These are phyloP conservation scores for Irena cyanogastra DNA, from an alignment of 2,113 vertebrate genomes.

Conservation along the genomic window DNA sequence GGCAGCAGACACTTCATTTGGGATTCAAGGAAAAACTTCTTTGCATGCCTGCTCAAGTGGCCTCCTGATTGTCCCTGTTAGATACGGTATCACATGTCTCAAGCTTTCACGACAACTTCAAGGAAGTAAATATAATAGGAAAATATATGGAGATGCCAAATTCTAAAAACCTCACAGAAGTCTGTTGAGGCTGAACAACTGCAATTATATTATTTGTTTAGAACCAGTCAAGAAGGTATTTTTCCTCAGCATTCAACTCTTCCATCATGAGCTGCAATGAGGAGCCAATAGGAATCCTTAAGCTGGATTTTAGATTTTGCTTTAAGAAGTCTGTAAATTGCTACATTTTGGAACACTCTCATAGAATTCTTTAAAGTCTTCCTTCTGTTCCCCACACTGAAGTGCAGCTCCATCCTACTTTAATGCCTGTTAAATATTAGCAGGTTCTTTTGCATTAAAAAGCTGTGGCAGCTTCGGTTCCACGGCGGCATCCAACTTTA, in stretches of 20 bases:
- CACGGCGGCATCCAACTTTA: conserved; percentile 75
- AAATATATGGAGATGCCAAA: conserved; percentile 17
- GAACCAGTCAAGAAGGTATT: not conserved
- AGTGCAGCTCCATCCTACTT: conserved; percentile 3
- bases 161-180: conserved; percentile 9
- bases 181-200: not conserved
- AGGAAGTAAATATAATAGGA: conserved; percentile 1
- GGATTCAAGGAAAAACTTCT: not conserved
- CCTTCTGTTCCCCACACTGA: not conserved
- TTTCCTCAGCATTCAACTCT: not conserved
- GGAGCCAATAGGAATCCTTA: not conserved
- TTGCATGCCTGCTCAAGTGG: not conserved
- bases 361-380: not conserved
- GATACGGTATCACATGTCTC: not conserved
- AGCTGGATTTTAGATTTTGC: not conserved
- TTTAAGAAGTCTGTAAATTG: not conserved
- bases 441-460: conserved; percentile 63
- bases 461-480: conserved; percentile 83
- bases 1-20: not conserved
- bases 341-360: not conserved
- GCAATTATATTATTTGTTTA: not conserved
- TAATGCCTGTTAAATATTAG: not conserved
- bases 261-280: conserved; percentile 14
- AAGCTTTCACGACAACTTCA: conserved; percentile 21
- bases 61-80: not conserved